Conservation (phyloP, 2,888 invertebrate species). For the Melanostoma scalare region DNA sequence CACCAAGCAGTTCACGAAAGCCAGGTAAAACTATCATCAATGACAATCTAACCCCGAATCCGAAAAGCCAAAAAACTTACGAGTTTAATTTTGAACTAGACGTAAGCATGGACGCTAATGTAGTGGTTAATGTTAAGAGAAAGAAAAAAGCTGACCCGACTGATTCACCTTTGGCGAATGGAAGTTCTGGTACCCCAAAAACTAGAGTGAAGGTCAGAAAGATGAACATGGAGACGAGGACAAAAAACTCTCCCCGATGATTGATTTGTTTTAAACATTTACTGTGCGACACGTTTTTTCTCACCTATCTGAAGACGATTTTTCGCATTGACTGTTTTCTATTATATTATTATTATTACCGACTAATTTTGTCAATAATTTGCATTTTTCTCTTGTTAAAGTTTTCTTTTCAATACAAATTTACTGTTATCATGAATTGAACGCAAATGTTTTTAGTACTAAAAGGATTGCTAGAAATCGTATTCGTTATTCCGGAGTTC, state of each 20-base stretch:
- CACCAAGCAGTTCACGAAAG: constrained; percentile 74
- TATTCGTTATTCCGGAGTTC: neutral
- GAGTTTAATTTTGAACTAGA: constrained; percentile 81
- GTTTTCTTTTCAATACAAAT: constrained; percentile 10
- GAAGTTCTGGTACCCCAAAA: constrained; percentile 74
- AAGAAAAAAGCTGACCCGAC: constrained; percentile 77
- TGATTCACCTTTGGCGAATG: constrained; percentile 24
- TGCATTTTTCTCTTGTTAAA: constrained; percentile 9
- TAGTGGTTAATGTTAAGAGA: constrained; percentile 81
- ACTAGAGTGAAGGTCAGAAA: constrained; percentile 78
- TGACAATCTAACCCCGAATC: constrained; percentile 79
- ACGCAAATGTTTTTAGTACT: neutral
- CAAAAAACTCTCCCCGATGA: constrained; percentile 21
- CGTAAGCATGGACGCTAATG: constrained; percentile 82
- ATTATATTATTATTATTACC: constrained; percentile 16
- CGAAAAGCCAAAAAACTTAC: constrained; percentile 79
- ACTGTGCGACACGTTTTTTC: neutral
- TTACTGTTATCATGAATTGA: constrained; percentile 3
- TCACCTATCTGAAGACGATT: neutral
- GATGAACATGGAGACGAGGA: constrained; percentile 64
- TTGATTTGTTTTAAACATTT: constrained; percentile 33
- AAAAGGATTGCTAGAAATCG: neutral
- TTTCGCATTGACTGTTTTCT: neutral
- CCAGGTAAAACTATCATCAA: constrained; percentile 80
- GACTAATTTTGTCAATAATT: constrained; percentile 17